Percentiles rank a stretch among this genome's conserved stretches.
phyloP scores from a whole-genome alignment of 2,888 invertebrate species.

The Trissolcus brochymenae region DNA sequence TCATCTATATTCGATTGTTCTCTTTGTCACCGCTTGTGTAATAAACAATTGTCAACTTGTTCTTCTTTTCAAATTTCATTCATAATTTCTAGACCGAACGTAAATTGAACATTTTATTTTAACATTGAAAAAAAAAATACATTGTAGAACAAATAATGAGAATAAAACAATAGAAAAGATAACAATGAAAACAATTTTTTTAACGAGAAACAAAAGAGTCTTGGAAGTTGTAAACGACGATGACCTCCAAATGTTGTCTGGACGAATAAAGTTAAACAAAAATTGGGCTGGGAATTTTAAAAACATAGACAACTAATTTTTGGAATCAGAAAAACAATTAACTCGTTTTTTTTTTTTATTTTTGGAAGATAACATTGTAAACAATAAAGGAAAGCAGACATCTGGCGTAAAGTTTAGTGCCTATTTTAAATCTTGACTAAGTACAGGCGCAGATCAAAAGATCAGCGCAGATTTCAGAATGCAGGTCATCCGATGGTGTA shows the following conservation, averaged over 20 bases:
- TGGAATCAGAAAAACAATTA: no score
- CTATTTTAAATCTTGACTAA: constrained; percentile 41
- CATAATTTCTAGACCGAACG: not conserved
- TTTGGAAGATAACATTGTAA: not conserved
- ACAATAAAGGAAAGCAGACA: constrained; percentile 16
- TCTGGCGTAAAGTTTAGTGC: constrained; percentile 34
- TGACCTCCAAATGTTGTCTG: no score
- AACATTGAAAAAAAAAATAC: no score
- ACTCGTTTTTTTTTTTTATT: not conserved
- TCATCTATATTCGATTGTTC: constrained; percentile 44
- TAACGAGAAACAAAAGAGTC: no score
- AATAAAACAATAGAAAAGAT: no score
- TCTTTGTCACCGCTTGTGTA: constrained; percentile 42
- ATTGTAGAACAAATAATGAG: no score
- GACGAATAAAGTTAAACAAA: no score
- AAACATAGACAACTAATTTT: no score
- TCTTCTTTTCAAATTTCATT: constrained; percentile 6
- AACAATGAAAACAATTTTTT: no score
- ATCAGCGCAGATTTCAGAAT: constrained; percentile 40
- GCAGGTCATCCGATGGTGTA: constrained; percentile 49
- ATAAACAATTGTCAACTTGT: constrained; percentile 24
- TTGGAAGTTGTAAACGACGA: no score
- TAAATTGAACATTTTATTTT: not conserved
- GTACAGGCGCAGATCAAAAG: constrained; percentile 48
- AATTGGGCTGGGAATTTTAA: no score